Conservation (phyloP, 2,888 invertebrate genomes). For the Cetonia aurata region DNA sequence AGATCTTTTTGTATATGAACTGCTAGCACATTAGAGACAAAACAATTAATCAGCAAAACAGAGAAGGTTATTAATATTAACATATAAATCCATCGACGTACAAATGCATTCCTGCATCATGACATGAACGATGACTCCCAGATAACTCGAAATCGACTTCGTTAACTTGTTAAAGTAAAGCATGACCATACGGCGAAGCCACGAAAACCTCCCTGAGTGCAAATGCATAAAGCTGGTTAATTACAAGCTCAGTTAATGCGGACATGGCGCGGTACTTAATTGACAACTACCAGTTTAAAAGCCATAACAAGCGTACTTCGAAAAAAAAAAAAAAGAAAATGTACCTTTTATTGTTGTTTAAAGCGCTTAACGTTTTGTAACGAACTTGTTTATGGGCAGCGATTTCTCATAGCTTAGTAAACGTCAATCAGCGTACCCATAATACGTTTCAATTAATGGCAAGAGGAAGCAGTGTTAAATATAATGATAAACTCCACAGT, state of each 20-base stretch:
- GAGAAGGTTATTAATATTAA: too few species aligned
- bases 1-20: too few species aligned
- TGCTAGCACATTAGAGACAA: too few species aligned
- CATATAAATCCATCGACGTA: too few species aligned
- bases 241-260: constrained; percentile 10
- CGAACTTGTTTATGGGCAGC: constrained; percentile 35
- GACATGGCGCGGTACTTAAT: constrained; percentile 18
- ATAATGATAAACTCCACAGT: background rate
- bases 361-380: constrained; percentile 37
- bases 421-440: constrained; percentile 34
- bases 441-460: constrained; percentile 35
- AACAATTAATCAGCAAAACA: too few species aligned
- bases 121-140: too few species aligned
- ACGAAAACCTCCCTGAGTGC: constrained; percentile 2
- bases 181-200: background rate
- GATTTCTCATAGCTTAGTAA: constrained; percentile 34
- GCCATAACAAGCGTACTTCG: constrained; percentile 24
- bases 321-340: too few species aligned
- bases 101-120: too few species aligned
- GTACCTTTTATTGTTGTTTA: constrained; percentile 36
- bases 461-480: background rate
- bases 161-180: background rate
- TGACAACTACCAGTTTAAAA: constrained; percentile 33
- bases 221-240: constrained; percentile 27
- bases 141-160: background rate